Evolutionary conservation across 1,140 invertebrate genomes (phyloP), one percentile per base, ranked within the genome.

Genomic region (Bombus picipes): DNA sequence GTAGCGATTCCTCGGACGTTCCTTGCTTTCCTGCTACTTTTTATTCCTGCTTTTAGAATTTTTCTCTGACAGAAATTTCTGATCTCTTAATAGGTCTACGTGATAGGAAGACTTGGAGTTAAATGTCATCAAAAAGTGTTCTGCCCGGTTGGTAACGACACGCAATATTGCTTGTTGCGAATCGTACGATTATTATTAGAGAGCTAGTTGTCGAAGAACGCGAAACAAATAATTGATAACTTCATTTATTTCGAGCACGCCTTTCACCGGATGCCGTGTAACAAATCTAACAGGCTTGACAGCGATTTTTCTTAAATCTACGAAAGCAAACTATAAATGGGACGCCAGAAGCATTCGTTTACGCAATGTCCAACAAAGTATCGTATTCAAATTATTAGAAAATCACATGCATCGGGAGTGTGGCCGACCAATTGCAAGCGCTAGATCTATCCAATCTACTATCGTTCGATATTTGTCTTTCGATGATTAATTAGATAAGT

Each of bases 181-280:
- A n/a, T 43, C 22, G 28, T 34, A 9, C 10, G 73, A 75, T 28
- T 25, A 47, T 47, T n/a, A 62, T 34, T 25, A 13, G 43, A 47
- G 73, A 53, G 43, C 73, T 57, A 59, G 32, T 39, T 22, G 39
- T 53, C 22, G 43, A 62, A 62, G 13, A 73, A 80, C 53, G 41
- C 43, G 68, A 62, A 65, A 85, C 28, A 78, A 32, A 70, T 41
- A 25, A 47, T 5, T 34, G 47, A 37, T 71, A 68, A 41, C 25
- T 72, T 43, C 28, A 8, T 87, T 87, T 87, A 85, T 85, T 87
- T 81, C 72, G 70, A 87, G 68, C 83, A 85, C 86, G 43, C 76
- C 77, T 80, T 85, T 87, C 83, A 66, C 85, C 85, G 68, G 28
- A 15, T 53, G 28, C n/a, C 57, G 37, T 32, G 59, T 78, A 65